Conservation (phyloP, 2,888 invertebrate species). For the Cabera pusaria region DNA sequence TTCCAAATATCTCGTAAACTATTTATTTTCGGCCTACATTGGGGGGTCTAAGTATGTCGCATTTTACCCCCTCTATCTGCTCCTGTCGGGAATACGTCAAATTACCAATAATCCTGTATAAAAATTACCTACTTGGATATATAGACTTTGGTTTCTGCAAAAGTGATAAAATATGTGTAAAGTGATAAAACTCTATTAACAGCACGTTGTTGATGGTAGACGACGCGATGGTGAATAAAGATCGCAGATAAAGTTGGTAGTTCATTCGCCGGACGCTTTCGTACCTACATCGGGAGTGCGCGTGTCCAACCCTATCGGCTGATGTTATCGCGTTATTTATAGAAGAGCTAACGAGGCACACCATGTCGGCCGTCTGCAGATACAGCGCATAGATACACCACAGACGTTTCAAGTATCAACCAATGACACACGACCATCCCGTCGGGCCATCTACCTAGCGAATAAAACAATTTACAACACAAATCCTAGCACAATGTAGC, state of each 20-base stretch:
- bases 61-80: no score
- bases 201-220: no score
- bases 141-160: no score
- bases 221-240: background rate
- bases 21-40: no score
- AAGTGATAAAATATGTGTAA: no score
- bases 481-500: constrained; percentile 31
- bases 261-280: constrained; percentile 7
- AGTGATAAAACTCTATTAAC: no score
- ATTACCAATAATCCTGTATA: no score
- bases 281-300: constrained; percentile 15
- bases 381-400: constrained; percentile 42
- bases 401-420: constrained; percentile 31
- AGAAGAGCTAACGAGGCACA: constrained; percentile 65
- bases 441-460: constrained; percentile 28
- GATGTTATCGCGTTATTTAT: constrained; percentile 71
- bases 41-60: no score
- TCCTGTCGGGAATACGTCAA: no score
- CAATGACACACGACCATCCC: no score
- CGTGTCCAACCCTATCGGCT: constrained; percentile 22
- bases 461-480: constrained; percentile 18
- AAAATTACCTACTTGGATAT: no score
- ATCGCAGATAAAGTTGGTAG: background rate
- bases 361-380: constrained; percentile 41
- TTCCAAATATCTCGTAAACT: no score